Evolutionary conservation across 1,140 invertebrate species (phyloP).

Genomic region (Brachionus rotundiformis): DNA sequence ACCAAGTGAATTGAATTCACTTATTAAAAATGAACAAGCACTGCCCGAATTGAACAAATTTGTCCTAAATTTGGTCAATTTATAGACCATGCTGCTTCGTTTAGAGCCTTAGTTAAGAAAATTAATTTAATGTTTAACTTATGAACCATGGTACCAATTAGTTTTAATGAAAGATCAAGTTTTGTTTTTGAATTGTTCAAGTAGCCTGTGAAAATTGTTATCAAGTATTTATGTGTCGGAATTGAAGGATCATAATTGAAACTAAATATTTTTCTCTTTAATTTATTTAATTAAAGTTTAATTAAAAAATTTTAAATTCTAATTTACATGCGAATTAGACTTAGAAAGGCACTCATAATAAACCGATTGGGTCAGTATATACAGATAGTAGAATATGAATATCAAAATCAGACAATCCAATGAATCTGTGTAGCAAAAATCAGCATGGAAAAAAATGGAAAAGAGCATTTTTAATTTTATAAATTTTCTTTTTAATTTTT

Average conservation of each 20-base stretch:
- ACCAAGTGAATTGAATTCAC: constrained; percentile 22
- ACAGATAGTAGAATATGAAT: background rate
- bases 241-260: constrained; percentile 8
- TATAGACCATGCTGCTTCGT: constrained; percentile 21
- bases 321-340: background rate
- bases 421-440: background rate
- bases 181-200: constrained; percentile 7
- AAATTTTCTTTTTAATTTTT: background rate
- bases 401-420: background rate
- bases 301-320: background rate
- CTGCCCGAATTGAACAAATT: background rate
- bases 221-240: background rate
- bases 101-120: constrained; percentile 12
- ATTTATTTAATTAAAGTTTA: background rate
- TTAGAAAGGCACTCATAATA: background rate
- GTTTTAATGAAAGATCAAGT: background rate
- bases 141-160: background rate
- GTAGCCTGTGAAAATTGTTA: constrained; percentile 21
- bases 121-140: background rate
- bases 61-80: background rate
- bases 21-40: background rate
- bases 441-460: background rate
- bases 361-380: background rate
- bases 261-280: background rate
- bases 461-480: background rate